Base-by-base conservation (phyloP, 2,797 vertebrate species). In the Sebastes dallii region DNA sequence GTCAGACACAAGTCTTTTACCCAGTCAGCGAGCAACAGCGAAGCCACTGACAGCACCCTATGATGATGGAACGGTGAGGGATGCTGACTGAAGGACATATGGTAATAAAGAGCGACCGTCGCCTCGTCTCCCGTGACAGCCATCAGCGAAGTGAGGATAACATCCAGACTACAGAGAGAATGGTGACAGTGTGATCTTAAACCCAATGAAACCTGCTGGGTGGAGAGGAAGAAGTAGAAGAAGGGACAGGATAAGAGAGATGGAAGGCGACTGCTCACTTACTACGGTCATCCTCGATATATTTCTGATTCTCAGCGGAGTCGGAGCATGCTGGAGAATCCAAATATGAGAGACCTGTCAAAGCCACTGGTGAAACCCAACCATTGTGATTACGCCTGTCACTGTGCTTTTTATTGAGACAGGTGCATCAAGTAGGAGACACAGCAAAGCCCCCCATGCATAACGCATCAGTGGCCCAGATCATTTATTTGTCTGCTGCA, bases 21-120 rank as follows among this genome's bases (percentile, higher is more conserved):
- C 59, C 20, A 20, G 9, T 66, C 34, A 1, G 30, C 30, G 42
- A 87, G 56, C 18, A 22, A 12, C 56, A 25, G 27, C 18, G 66
- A 66, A 67, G 34, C n/a, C 34, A 32, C 64, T 54, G 75, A 75
- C 18, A 29, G 36, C 5, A 18, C 39, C 55, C 24, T 34, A 4
- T 60, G 73, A 69, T 36, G 59, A 69, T 36, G 59, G 66, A 70
- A 46, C 7, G 3, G 18, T 24, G 61, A 52, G 34, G 66, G 70
- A 52, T 36, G 10, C n/a, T 8, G 27, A 32, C 50, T 83, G 81
- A 89, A 86, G 84, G 84, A 76, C 79, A 5, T 72, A 66, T 74
- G 81, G 18, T 85, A 82, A 89, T 86, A 54, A 50, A 54, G 66
- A 77, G 65, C 13, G 66, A 62, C 73, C 67, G 46, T 24, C 2